Conservation (phyloP, 2,113 vertebrate genomes). For the Genyomyrus donnyi region DNA sequence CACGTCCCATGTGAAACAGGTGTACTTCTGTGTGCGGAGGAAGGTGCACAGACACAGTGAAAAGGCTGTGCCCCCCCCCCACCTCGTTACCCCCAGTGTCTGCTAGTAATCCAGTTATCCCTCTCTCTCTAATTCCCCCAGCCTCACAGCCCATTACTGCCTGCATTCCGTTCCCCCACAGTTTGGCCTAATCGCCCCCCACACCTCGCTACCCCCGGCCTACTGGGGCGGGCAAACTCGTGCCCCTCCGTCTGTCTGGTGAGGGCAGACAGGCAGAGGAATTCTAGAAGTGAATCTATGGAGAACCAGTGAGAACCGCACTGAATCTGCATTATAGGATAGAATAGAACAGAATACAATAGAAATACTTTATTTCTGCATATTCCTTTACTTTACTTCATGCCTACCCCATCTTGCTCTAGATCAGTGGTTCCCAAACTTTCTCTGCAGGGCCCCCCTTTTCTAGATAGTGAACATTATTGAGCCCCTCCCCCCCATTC, state of each 20-base stretch:
- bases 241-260: background rate
- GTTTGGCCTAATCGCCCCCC: background rate
- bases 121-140: background rate
- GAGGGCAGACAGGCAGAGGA: background rate
- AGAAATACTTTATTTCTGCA: background rate
- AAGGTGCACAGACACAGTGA: background rate
- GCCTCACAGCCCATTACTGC: background rate
- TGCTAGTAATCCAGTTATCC: background rate
- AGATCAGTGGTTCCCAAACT: no score
- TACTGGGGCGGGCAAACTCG: background rate
- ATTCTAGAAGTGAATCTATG: background rate
- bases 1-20: background rate
- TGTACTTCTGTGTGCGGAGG: background rate
- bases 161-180: background rate
- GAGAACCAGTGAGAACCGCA: background rate
- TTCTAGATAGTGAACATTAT: no score
- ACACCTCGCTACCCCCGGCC: background rate
- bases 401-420: background rate
- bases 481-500: no score
- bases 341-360: background rate
- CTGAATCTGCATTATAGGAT: background rate
- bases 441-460: no score
- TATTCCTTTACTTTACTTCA: no score
- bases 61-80: background rate
- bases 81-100: background rate